Evolutionary conservation across 2,113 vertebrate genomes (phyloP).

Genomic region (Strigops habroptila): DNA sequence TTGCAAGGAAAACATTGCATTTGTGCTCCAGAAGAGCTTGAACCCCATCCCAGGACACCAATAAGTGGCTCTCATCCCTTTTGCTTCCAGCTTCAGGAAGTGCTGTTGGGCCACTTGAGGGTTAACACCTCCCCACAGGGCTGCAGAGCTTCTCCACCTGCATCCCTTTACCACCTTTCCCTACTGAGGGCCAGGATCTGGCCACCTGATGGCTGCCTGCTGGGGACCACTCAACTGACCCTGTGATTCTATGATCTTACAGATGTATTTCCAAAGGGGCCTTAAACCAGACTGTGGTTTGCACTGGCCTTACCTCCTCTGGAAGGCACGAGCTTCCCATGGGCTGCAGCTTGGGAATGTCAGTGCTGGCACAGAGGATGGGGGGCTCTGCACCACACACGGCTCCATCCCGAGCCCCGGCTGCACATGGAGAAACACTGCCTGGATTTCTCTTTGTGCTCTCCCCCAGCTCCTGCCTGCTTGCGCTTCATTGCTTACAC

Average conservation of each 20-base stretch:
- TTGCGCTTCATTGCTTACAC: not conserved
- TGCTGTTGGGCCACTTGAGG: not conserved
- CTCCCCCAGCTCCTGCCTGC: conserved; percentile 17
- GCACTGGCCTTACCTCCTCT: not conserved
- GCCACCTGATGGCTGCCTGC: not conserved
- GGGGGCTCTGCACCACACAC: not conserved
- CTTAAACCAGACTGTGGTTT: not conserved
- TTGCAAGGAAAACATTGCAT: fast-evolving
- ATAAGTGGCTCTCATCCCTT: not conserved
- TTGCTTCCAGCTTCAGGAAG: not conserved
- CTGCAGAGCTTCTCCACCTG: not conserved
- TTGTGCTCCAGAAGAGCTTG: not conserved
- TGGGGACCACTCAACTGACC: not conserved
- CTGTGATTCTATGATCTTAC: not conserved
- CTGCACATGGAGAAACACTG: not conserved
- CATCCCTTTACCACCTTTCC: not conserved
- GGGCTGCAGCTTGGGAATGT: not conserved
- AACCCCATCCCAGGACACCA: fast-evolving
- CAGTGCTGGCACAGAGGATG: not conserved
- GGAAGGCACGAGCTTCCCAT: not conserved
- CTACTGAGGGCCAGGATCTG: not conserved
- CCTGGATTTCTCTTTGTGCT: not conserved
- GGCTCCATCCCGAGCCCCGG: not conserved
- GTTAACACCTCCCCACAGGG: fast-evolving
- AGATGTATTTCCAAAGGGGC: fast-evolving